Evolutionary conservation across 2,797 vertebrate species (phyloP).

Genomic region (Trematomus bernacchii): DNA sequence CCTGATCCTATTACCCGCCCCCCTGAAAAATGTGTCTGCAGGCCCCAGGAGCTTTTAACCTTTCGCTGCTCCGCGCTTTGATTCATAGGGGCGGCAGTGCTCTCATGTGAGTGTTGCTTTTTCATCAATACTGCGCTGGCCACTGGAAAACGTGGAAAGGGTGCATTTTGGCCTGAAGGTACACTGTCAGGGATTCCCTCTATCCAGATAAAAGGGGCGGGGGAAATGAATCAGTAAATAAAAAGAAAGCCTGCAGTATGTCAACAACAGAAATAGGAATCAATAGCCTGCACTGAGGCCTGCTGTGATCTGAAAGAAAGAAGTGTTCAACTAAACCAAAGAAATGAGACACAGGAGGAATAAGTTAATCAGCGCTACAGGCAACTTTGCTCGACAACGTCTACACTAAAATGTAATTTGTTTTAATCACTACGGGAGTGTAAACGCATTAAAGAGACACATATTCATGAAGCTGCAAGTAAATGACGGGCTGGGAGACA

Average conservation of each 20-base stretch:
- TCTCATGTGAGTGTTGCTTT: slow-evolving; percentile 66
- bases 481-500: background rate
- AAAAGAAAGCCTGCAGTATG: background rate
- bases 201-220: background rate
- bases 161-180: slow-evolving; percentile 49
- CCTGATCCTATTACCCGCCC: slow-evolving; percentile 86
- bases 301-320: slow-evolving; percentile 15
- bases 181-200: slow-evolving; percentile 49
- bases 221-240: slow-evolving; percentile 13
- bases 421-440: slow-evolving; percentile 18
- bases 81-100: slow-evolving; percentile 71
- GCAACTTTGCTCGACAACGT: background rate
- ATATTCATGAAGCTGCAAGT: slow-evolving; percentile 14
- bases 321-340: slow-evolving; percentile 6
- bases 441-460: background rate
- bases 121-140: slow-evolving; percentile 50
- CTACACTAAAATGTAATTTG: background rate
- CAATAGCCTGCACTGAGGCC: background rate
- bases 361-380: slow-evolving; percentile 4
- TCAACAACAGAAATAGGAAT: slow-evolving; percentile 34
- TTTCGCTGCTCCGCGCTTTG: slow-evolving; percentile 80
- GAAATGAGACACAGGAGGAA: background rate
- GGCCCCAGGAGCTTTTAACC: slow-evolving; percentile 86
- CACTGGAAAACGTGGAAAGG: slow-evolving; percentile 62
- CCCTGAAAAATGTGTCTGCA: slow-evolving; percentile 85